phyloP scores from a whole-genome alignment of 2,113 vertebrate species.

The Lophius piscatorius region DNA sequence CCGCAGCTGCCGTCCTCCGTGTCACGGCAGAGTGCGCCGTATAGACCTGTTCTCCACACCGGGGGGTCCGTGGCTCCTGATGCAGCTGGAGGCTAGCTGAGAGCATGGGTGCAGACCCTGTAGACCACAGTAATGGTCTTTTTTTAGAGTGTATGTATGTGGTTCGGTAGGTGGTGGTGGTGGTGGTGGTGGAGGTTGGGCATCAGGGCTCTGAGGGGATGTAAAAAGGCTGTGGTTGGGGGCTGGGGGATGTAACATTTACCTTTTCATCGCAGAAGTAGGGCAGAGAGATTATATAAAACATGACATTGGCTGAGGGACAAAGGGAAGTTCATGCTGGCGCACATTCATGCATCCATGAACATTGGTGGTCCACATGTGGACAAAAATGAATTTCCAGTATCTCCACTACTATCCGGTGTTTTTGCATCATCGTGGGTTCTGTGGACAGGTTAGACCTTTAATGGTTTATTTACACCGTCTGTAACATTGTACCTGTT shows the following conservation, averaged over 20 bases:
- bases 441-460: no score
- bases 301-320: background rate
- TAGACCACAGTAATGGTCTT: slow-evolving; percentile 16
- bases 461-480: no score
- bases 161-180: no score
- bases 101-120: slow-evolving; percentile 8
- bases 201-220: slow-evolving; percentile 1
- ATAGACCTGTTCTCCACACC: slow-evolving; percentile 6
- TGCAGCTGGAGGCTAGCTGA: no score
- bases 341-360: background rate
- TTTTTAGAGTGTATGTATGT: slow-evolving; percentile 18
- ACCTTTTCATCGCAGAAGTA: background rate
- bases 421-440: no score
- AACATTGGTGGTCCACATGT: no score
- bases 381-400: no score
- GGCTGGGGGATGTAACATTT: slow-evolving; percentile 3
- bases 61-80: no score
- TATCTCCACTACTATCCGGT: no score
- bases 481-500: no score
- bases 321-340: background rate
- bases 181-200: slow-evolving; percentile 13
- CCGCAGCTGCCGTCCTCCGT: slow-evolving; percentile 21
- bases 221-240: no score
- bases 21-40: slow-evolving; percentile 5
- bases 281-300: slow-evolving; percentile 3